Evolutionary conservation across 2,113 vertebrate species (phyloP), one percentile per base, ranked within the genome.

Genomic region (Pithys albifrons): DNA sequence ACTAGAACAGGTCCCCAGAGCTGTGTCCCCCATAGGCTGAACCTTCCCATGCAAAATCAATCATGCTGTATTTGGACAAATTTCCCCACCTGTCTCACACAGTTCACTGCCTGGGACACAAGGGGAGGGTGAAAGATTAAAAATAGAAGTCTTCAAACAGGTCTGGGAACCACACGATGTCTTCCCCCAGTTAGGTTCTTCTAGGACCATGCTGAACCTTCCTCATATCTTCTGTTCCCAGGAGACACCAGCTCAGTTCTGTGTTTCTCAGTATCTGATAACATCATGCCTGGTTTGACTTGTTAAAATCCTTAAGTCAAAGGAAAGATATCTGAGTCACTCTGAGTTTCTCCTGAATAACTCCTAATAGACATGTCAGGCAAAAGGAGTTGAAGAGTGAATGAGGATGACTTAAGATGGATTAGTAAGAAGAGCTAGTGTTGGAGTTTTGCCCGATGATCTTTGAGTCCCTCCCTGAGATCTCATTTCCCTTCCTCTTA

Each of bases 401-500:
- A 84, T 9, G 48, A 67, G 33, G 59, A 78, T 95, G 83, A 92
- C 76, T 51, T 95, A 89, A 92, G 0, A 6, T 61, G 73, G 43
- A 87, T 96, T 84, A 89, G 69, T 92, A 92, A 93, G 67, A 79
- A 66, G 39, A 95, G 37, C 28, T 58, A 5, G 13, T 48, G 76
- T 31, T 95, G 93, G 83, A 86, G 14, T 67, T 91, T 48, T 93
- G 91, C 83, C 83, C 23, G 11, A 4, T 75, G 52, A 35, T 89
- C 16, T 80, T 46, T 25, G 51, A 51, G 73, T 67, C 75, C 82
- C 72, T 79, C 93, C 85, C 93, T 57, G 52, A 90, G 43, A 91
- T 75, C 72, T 96, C 55, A 74, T 93, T 95, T 96, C 65, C 35
- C 16, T 96, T 86, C 37, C 61, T 85, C 7, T n/a, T 59, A 59